A percentile compares a stretch with the other conserved stretches of the same genome.
These are phyloP conservation scores for Microcebus griseorufus DNA, from an alignment of 2,113 vertebrate genomes.

Conservation along the genomic window DNA sequence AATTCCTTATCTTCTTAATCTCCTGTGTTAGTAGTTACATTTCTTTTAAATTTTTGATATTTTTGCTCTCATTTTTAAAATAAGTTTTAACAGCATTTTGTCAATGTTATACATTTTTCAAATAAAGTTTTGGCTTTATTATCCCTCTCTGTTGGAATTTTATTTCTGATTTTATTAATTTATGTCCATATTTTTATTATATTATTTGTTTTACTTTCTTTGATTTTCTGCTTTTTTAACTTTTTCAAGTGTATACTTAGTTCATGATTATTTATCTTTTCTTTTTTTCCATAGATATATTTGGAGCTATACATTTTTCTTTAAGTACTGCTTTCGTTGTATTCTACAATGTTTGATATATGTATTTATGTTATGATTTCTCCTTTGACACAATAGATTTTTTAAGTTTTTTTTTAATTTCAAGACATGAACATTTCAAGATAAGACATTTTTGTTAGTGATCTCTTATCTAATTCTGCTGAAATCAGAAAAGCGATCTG, in stretches of 20 bases:
- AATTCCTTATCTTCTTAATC: background rate
- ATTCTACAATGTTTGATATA: background rate
- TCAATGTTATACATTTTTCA: background rate
- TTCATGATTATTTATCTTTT: background rate
- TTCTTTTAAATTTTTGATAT: background rate
- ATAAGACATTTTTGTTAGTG: background rate
- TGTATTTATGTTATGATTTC: background rate
- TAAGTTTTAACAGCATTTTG: background rate
- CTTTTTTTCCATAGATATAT: background rate
- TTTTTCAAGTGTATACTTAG: background rate
- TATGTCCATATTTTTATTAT: background rate
- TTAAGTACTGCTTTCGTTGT: background rate
- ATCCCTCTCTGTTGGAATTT: background rate
- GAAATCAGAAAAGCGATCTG: background rate
- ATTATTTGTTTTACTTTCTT: background rate
- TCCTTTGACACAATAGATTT: background rate
- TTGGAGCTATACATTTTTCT: background rate
- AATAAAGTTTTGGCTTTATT: background rate
- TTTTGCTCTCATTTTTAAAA: background rate
- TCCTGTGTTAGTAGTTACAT: background rate
- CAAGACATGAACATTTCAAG: slow-evolving; percentile 42
- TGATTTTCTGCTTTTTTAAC: background rate
- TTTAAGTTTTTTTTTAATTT: background rate
- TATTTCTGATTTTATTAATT: background rate
- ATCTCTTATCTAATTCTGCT: background rate